Evolutionary conservation across 2,888 invertebrate genomes (phyloP), one percentile per base, ranked within the genome.

Genomic region (Ryuthela nishihirai): DNA sequence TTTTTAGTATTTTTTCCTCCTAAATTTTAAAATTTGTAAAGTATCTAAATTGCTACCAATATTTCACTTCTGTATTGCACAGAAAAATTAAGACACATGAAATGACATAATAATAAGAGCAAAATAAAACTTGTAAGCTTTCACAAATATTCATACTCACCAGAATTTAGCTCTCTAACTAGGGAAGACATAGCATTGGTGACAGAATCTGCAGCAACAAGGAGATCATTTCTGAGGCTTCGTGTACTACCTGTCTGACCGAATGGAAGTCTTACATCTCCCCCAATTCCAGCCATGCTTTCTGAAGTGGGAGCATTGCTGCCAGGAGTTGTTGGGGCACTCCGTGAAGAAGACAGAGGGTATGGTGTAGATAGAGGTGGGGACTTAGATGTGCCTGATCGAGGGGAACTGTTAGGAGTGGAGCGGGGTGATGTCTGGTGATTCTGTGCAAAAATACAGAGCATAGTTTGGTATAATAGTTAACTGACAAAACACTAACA

Each of bases 111-210:
- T n/a, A n/a, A n/a, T n/a, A n/a, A n/a, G n/a, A n/a, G n/a, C n/a
- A n/a, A n/a, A n/a, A n/a, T n/a, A n/a, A n/a, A n/a, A n/a, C n/a
- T n/a, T n/a, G n/a, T n/a, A n/a, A n/a, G n/a, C n/a, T n/a, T n/a
- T n/a, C n/a, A 36, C 21, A 23, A 39, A 2, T 39, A 7, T 39
- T 18, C 9, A 15, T 3, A 47, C 17, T 34, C 29, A 63, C 63
- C 63, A 17, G 91, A 88, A 77, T 95, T 94, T 49, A 97, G 82
- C 79, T 98, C 97, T 75, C 91, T 83, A 68, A 98, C 97, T 68
- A 98, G 82, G 23, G 92, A 91, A 29, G 94, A 93, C 94, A 98
- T 97, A 62, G 97, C 97, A 77, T 91, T 91, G 62, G 97, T 95
- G 68, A 98, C 95, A 24, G 92, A 94, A 77, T 97, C 97, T 39